These are phyloP conservation scores for Drosophila pectinifera DNA, from an alignment of 1,140 invertebrate genomes.

Conservation along the genomic window DNA sequence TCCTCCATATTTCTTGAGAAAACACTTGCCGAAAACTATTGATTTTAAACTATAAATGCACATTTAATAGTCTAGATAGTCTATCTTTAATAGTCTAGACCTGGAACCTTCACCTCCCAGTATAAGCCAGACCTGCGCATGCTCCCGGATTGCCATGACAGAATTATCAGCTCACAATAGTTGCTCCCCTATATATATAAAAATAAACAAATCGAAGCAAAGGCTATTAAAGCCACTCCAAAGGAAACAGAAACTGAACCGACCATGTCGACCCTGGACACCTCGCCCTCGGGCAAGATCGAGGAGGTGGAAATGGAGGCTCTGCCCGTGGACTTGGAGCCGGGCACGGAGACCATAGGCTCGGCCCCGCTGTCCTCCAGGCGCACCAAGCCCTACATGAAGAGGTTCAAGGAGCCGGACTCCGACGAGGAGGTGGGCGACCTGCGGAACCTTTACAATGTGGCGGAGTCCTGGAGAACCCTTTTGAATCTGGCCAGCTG, in stretches of 20 bases:
- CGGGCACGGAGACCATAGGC: not conserved
- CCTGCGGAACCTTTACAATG: constrained; percentile 51
- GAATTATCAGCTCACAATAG: not conserved
- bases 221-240: not conserved
- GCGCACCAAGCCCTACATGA: constrained; percentile 50
- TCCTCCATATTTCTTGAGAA: no score
- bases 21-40: no score
- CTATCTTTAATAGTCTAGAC: no score
- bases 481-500: constrained; percentile 62
- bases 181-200: constrained; percentile 18
- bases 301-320: not conserved
- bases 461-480: constrained; percentile 70
- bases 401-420: constrained; percentile 58
- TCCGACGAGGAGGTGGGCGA: constrained; percentile 66
- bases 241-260: not conserved
- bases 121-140: constrained; percentile 40
- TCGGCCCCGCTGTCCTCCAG: not conserved
- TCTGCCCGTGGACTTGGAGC: not conserved
- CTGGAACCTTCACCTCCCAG: no score
- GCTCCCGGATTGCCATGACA: constrained; percentile 66
- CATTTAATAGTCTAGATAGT: no score
- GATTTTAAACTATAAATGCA: no score
- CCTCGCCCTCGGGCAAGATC: not conserved
- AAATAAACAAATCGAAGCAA: constrained; percentile 10
- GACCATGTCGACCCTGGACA: not conserved